These are phyloP conservation scores for Caenorhabditis briggsae DNA, from an alignment of 1,140 invertebrate species.

Conservation along the genomic window DNA sequence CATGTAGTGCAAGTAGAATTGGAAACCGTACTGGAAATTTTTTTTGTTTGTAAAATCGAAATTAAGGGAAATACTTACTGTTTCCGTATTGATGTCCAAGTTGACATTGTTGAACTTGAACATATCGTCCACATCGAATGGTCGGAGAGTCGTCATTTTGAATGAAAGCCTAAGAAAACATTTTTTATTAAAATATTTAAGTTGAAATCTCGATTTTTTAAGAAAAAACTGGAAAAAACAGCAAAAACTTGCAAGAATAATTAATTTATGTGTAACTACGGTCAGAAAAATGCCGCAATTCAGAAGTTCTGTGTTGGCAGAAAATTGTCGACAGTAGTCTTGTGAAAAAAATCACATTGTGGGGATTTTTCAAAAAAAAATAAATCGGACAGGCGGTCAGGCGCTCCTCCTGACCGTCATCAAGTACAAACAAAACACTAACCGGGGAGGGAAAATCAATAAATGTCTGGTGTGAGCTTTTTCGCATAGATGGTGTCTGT, in stretches of 20 bases:
- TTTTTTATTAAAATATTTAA: too few species aligned
- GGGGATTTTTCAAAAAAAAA: not conserved
- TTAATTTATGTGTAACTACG: not conserved
- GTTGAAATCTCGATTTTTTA: too few species aligned
- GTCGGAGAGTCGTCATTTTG: slow-evolving; percentile 89
- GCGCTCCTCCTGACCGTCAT: slow-evolving; percentile 51
- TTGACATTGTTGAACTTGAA: slow-evolving; percentile 98
- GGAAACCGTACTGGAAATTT: slow-evolving; percentile 87
- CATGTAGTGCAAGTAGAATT: slow-evolving; percentile 97
- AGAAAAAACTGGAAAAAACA: not conserved
- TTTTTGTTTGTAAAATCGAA: slow-evolving; percentile 67
- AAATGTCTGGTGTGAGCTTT: not conserved
- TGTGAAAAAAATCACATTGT: not conserved
- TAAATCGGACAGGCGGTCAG: slow-evolving; percentile 31
- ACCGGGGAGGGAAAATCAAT: not conserved
- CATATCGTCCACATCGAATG: slow-evolving; percentile 93
- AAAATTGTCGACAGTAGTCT: not conserved
- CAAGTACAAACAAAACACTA: slow-evolving; percentile 43
- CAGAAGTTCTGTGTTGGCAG: not conserved
- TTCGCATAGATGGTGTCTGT: not conserved
- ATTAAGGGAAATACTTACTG: slow-evolving; percentile 82
- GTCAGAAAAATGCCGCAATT: not conserved
- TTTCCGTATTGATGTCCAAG: slow-evolving; percentile 95
- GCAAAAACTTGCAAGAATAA: not conserved
- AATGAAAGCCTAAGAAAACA: not conserved